Evolutionary conservation across 2,797 vertebrate genomes (phyloP).

Genomic region (Artibeus jamaicensis): DNA sequence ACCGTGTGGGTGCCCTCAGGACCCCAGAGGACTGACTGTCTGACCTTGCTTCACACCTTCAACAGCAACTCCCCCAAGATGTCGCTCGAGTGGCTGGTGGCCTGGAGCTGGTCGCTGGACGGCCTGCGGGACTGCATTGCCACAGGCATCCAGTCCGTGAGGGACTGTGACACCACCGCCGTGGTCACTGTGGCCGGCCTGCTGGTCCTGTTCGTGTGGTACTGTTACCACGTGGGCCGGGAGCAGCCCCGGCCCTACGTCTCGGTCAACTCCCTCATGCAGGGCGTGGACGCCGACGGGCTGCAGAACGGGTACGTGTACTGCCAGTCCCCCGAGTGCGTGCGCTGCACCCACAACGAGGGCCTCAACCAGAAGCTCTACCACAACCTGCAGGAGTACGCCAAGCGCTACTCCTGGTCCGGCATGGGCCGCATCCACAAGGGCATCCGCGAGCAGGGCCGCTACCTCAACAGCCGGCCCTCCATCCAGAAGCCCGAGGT

Average conservation of each 20-base stretch:
- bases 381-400: slow-evolving; percentile 97
- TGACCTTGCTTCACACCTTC: slow-evolving; percentile 21
- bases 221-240: slow-evolving; percentile 95
- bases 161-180: slow-evolving; percentile 92
- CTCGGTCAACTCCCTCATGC: slow-evolving; percentile 83
- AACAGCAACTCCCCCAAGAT: slow-evolving; percentile 70
- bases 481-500: slow-evolving; percentile 98
- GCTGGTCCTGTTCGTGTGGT: slow-evolving; percentile 94
- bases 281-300: slow-evolving; percentile 83
- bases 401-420: slow-evolving; percentile 98
- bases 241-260: slow-evolving; percentile 88
- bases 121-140: slow-evolving; percentile 92
- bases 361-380: slow-evolving; percentile 97
- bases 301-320: slow-evolving; percentile 93
- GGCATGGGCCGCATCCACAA: slow-evolving; percentile 99
- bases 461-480: slow-evolving; percentile 90
- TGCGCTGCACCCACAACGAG: slow-evolving; percentile 90
- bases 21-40: slow-evolving; percentile 71
- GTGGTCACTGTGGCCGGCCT: slow-evolving; percentile 89
- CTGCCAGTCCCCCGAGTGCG: slow-evolving; percentile 93
- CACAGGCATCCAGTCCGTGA: slow-evolving; percentile 92
- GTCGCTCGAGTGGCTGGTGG: slow-evolving; percentile 85
- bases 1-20: slow-evolving; percentile 70
- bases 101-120: slow-evolving; percentile 92
- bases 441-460: slow-evolving; percentile 94